These are phyloP conservation scores for Netelia fuscicornis DNA, from an alignment of 2,888 invertebrate genomes.

Conservation along the genomic window DNA sequence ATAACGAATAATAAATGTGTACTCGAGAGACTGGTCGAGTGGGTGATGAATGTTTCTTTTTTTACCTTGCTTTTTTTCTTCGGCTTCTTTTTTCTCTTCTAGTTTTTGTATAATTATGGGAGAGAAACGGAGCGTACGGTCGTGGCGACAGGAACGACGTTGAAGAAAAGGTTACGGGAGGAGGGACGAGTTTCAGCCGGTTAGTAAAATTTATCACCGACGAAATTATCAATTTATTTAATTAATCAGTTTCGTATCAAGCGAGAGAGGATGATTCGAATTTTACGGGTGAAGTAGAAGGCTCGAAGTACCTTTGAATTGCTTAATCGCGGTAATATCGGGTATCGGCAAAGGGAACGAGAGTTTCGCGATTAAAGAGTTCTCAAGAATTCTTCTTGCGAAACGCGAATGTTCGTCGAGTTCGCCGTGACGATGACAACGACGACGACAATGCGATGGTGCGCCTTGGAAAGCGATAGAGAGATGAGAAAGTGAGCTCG, in stretches of 20 bases:
- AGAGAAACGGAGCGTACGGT: background rate
- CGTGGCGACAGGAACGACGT: too few species aligned
- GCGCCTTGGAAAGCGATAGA: constrained; percentile 27
- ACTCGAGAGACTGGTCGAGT: background rate
- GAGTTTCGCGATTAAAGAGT: constrained; percentile 59
- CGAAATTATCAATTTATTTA: too few species aligned
- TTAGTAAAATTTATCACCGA: too few species aligned
- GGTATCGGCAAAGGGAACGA: constrained; percentile 14
- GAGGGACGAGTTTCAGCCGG: too few species aligned
- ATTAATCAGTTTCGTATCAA: too few species aligned
- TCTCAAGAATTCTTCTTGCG: constrained; percentile 44
- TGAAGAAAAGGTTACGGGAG: too few species aligned
- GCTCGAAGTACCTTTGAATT: constrained; percentile 34
- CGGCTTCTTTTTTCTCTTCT: background rate
- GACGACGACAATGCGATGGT: constrained; percentile 36
- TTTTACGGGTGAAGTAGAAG: constrained; percentile 6
- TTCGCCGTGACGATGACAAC: constrained; percentile 45
- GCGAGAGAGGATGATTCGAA: background rate
- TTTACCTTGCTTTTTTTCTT: background rate
- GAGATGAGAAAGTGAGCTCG: constrained; percentile 26
- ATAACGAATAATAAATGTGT: constrained; percentile 50
- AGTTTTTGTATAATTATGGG: background rate
- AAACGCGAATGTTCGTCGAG: constrained; percentile 61
- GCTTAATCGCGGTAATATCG: constrained; percentile 60
- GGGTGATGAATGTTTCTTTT: background rate